phyloP scores from a whole-genome alignment of 1,140 invertebrate genomes.

The Diabrotica virgifera region DNA sequence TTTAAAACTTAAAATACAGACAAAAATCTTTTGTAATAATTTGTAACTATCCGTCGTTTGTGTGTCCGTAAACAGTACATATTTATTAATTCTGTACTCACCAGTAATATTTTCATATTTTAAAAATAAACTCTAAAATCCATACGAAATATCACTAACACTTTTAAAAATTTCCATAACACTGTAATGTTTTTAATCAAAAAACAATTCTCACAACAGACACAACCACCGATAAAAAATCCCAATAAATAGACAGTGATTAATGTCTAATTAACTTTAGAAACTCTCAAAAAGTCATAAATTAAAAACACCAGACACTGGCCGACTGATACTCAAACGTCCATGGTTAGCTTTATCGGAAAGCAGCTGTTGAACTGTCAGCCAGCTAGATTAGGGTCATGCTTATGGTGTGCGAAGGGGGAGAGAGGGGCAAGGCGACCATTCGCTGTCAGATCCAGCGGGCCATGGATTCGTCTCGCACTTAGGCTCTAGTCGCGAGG shows the following conservation, averaged over 20 bases:
- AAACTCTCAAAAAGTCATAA: slow-evolving; percentile 24
- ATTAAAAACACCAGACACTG: slow-evolving; percentile 26
- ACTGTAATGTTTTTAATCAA: too few species aligned
- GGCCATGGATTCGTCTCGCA: slow-evolving; percentile 40
- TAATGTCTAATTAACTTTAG: slow-evolving; percentile 17
- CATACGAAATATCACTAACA: too few species aligned
- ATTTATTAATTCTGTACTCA: too few species aligned
- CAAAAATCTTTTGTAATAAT: too few species aligned
- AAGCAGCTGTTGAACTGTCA: slow-evolving; percentile 46
- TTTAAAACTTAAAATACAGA: too few species aligned
- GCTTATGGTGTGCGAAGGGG: slow-evolving; percentile 32
- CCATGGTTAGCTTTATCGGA: slow-evolving; percentile 32
- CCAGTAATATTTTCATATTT: too few species aligned
- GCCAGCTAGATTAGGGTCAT: slow-evolving; percentile 45
- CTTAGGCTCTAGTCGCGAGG: slow-evolving; percentile 37
- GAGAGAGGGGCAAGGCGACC: slow-evolving; percentile 31
- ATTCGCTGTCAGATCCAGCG: slow-evolving; percentile 40
- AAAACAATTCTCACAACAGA: background rate
- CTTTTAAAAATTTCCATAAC: too few species aligned
- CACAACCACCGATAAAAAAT: slow-evolving; percentile 4
- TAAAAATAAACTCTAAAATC: too few species aligned
- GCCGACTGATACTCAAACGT: slow-evolving; percentile 14
- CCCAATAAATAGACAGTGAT: slow-evolving; percentile 24
- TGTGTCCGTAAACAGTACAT: too few species aligned
- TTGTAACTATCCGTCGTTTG: too few species aligned